phyloP scores from a whole-genome alignment of 2,113 vertebrate species.

The Lanius ludovicianus region DNA sequence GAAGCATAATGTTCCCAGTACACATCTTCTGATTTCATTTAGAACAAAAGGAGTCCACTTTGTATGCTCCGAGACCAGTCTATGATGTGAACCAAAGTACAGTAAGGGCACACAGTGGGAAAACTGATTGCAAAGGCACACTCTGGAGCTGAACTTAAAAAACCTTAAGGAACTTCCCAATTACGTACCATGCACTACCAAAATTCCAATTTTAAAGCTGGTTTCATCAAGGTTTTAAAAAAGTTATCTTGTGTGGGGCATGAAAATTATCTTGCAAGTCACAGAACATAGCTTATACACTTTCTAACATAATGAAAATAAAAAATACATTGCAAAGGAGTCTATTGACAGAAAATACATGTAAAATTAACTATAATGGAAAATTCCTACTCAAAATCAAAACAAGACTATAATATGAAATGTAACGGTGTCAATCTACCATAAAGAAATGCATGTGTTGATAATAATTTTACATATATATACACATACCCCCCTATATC shows the following conservation, averaged over 20 bases:
- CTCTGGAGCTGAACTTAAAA: background rate
- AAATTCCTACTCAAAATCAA: background rate
- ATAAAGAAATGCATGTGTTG: background rate
- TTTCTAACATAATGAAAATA: background rate
- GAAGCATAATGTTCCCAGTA: background rate
- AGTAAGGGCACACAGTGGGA: background rate
- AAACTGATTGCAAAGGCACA: background rate
- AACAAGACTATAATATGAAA: background rate
- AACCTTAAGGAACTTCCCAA: rapidly evolving
- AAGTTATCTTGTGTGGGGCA: background rate
- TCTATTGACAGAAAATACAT: background rate
- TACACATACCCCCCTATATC: rapidly evolving
- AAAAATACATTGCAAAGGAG: background rate
- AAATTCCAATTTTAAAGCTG: background rate
- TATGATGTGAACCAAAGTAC: background rate
- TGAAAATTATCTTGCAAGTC: background rate
- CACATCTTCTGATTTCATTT: background rate
- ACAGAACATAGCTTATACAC: background rate
- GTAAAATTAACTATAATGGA: background rate
- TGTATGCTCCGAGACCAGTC: background rate
- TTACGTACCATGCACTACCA: background rate
- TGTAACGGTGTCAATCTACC: background rate
- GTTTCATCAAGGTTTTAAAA: background rate
- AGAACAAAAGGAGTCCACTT: background rate
- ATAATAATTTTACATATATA: background rate